Conservation (phyloP, 2,888 invertebrate species). For the Cetonia aurata region DNA sequence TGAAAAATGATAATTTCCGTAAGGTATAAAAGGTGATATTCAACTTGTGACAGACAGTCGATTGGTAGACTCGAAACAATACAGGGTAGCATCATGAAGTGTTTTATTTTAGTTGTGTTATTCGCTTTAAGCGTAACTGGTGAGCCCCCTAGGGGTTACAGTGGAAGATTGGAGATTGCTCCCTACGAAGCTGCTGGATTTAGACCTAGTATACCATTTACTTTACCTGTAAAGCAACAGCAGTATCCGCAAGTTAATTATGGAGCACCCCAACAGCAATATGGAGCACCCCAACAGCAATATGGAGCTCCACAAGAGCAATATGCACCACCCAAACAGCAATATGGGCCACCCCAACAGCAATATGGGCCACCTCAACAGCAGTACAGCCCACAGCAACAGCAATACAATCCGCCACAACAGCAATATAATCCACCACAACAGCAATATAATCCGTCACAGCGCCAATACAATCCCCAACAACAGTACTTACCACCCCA, state of each 20-base stretch:
- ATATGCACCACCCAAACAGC: slow-evolving; percentile 12
- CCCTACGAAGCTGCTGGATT: slow-evolving; percentile 46
- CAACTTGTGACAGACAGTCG: background rate
- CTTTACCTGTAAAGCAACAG: slow-evolving; percentile 33
- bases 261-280: slow-evolving; percentile 18
- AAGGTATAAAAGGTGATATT: slow-evolving; percentile 10
- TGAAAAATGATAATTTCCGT: slow-evolving; percentile 1
- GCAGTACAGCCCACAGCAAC: slow-evolving; percentile 2
- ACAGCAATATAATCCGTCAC: slow-evolving; percentile 50
- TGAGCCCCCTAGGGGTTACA: slow-evolving; percentile 22
- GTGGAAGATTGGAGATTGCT: background rate
- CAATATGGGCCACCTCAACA: slow-evolving; percentile 3
- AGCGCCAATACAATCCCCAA: background rate
- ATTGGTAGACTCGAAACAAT: slow-evolving; percentile 18
- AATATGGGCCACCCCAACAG: slow-evolving; percentile 21
- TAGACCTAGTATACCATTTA: slow-evolving; percentile 47
- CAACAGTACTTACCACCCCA: slow-evolving; percentile 52
- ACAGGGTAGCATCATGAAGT: slow-evolving; percentile 25
- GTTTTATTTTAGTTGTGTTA: slow-evolving; percentile 8
- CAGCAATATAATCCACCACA: slow-evolving; percentile 54
- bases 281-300: slow-evolving; percentile 9
- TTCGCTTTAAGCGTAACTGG: slow-evolving; percentile 8
- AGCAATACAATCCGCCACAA: slow-evolving; percentile 55
- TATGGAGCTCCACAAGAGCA: slow-evolving; percentile 2
- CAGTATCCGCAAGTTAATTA: slow-evolving; percentile 21